These are phyloP conservation scores for Gopherus evgoodei DNA, from an alignment of 2,113 vertebrate species.

Conservation along the genomic window DNA sequence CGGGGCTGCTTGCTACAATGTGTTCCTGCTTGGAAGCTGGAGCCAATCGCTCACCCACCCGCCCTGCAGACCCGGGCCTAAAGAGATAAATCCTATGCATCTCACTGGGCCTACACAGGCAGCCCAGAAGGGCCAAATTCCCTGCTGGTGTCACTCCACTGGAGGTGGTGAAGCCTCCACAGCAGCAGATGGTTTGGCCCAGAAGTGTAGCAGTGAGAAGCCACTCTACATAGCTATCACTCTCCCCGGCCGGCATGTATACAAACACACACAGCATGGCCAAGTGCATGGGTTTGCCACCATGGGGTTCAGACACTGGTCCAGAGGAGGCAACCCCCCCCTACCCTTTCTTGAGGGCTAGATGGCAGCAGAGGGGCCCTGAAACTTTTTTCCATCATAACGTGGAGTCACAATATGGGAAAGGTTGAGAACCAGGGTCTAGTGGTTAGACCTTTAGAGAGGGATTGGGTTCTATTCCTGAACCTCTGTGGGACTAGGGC, in stretches of 20 bases:
- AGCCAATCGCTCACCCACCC: neutral
- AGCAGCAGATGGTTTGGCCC: neutral
- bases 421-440: neutral
- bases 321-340: neutral
- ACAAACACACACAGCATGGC: neutral
- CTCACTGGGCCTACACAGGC: neutral
- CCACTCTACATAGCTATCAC: neutral
- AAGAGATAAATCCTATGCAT: neutral
- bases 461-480: neutral
- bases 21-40: neutral
- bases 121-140: neutral
- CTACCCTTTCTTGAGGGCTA: neutral
- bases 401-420: neutral
- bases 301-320: neutral
- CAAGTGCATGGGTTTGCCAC: neutral
- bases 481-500: neutral
- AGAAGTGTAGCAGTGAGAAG: neutral
- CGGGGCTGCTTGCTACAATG: neutral
- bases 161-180: neutral
- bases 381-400: too few relatives aligned
- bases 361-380: neutral
- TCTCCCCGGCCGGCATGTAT: neutral
- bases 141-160: neutral
- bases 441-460: neutral
- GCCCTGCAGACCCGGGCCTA: neutral